Evolutionary conservation across 2,888 invertebrate genomes (phyloP).

Genomic region (Rotaria sp.): DNA sequence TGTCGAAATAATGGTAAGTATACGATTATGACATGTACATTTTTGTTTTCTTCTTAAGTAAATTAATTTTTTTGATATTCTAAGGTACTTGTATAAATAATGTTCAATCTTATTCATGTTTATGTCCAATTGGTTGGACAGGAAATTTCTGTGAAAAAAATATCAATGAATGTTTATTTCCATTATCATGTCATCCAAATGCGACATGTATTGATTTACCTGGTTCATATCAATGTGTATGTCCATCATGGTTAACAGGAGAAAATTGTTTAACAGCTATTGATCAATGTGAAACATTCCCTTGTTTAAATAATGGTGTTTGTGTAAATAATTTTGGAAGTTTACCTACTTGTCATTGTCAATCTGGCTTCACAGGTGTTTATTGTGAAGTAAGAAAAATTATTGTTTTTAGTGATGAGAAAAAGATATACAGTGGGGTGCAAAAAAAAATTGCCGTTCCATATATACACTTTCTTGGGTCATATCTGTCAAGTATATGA

Average conservation of each 20-base stretch:
- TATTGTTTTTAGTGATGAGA: no score
- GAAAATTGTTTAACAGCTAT: slow-evolving; percentile 35
- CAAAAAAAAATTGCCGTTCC: no score
- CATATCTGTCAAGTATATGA: no score
- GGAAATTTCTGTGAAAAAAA: slow-evolving; percentile 31
- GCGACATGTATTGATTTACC: slow-evolving; percentile 7
- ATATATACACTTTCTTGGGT: no score
- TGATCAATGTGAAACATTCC: slow-evolving; percentile 32
- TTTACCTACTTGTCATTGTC: slow-evolving; percentile 19
- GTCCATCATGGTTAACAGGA: background rate
- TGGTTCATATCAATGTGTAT: background rate
- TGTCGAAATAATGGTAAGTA: slow-evolving; percentile 35
- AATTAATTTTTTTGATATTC: background rate
- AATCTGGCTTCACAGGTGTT: background rate
- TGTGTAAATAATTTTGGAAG: slow-evolving; percentile 29
- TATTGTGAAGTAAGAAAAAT: background rate
- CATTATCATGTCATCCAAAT: slow-evolving; percentile 5
- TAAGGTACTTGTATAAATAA: slow-evolving; percentile 36
- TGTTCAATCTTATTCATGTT: slow-evolving; percentile 24
- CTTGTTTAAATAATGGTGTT: slow-evolving; percentile 33
- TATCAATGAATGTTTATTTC: slow-evolving; percentile 34
- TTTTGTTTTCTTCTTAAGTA: background rate
- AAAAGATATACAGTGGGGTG: no score
- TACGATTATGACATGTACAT: background rate
- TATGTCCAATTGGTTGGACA: slow-evolving; percentile 34